Conservation (phyloP, 1,140 invertebrate species). For the Bradysia coprophila region DNA sequence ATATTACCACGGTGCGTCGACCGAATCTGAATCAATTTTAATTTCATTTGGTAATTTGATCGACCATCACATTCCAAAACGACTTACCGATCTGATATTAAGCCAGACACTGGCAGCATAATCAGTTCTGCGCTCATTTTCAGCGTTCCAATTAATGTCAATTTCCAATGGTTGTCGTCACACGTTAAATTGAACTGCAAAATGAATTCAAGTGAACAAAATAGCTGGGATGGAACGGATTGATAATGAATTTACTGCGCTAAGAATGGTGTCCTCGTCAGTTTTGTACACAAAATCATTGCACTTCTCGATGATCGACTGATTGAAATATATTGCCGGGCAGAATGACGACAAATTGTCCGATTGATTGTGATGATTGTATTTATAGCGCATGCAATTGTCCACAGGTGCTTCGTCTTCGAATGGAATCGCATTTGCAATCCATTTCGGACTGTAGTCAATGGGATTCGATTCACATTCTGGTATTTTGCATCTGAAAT, state of each 20-base stretch:
- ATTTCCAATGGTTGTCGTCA: conserved; percentile 34
- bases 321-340: too few species aligned
- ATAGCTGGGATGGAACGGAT: background rate
- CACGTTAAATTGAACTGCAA: conserved; percentile 26
- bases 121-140: conserved; percentile 52
- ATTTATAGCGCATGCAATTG: background rate
- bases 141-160: conserved; percentile 47
- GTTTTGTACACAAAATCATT: background rate
- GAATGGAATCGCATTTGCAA: background rate
- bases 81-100: conserved; percentile 42
- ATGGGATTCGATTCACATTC: background rate
- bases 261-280: background rate
- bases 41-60: too few species aligned
- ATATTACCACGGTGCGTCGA: conserved; percentile 35
- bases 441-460: background rate
- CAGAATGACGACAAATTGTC: background rate
- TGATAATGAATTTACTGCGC: background rate
- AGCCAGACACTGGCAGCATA: conserved; percentile 42
- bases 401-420: background rate
- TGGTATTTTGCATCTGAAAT: background rate
- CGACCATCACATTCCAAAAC: background rate
- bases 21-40: too few species aligned
- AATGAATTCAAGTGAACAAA: background rate
- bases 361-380: background rate
- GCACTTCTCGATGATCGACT: background rate